Base-by-base conservation (phyloP, 2,888 invertebrate genomes). In the Tridacna crocea region DNA sequence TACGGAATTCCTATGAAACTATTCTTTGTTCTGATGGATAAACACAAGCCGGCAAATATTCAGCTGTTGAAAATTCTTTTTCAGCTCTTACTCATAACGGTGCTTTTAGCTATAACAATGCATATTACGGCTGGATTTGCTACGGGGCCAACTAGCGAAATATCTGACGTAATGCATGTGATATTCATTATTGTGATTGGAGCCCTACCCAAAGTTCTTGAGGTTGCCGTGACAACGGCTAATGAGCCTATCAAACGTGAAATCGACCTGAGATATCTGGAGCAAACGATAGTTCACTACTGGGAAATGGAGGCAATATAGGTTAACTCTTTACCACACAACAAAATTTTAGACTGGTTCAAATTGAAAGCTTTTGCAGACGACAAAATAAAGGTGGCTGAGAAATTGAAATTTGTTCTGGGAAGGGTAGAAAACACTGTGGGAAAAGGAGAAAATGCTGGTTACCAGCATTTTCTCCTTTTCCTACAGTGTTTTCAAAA, bases 81-180 rank as follows among this genome's bases (percentile, higher is more conserved):
- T 19, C 74, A 84, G 3, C 22, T 79, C 11, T 26, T 48, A 2
- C 17, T 82, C 17, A 82, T 84, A 27, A 46, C 72, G 11, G 19
- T 63, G 4, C 74, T 84, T 27, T 61, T 84, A 0, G 63, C 66
- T 1, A 27, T 77, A 8, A 72, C 82, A 13, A 55, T 79, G n/a
- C 74, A 58, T 46, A 75, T 84, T 13, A 74, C 77, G 0, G 26
- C 60, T 10, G 70, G 66, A 12, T 79, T 73, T 60, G 72, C 51
- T 19, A 58, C 72, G 10, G 79, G 78, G 8, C 76, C 84, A 11
- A 63, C 79, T 15, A 72, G 74, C 13, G 84, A 82, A 58, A 79
- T 79, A 19, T 82, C 84, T n/a, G 82, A 84, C n/a, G 84, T 84
- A 0, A 84, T 84, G 84, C 84, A 84, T 47, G 79, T 84, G 63